Evolutionary conservation across 2,888 invertebrate species (phyloP), one percentile per base, ranked within the genome.

Genomic region (Trachelus troglodyta): DNA sequence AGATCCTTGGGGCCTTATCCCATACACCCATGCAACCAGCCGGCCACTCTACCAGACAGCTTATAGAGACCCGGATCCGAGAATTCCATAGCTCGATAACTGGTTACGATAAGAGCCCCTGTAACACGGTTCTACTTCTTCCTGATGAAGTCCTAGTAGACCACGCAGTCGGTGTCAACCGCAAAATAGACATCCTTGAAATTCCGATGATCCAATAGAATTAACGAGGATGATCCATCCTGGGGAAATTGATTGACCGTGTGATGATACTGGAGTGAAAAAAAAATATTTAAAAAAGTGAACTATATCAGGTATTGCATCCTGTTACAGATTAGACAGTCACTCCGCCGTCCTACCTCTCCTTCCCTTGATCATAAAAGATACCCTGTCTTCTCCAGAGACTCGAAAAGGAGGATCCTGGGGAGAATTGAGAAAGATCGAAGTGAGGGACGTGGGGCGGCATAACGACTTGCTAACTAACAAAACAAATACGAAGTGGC

Each of bases 401-500:
- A 15, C 40, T 73, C 37, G 77, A 75, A 37, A 56, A 71, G 40
- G 69, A 35, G 68, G 31, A 12, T 12, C 35, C 37, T 37, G 35
- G 69, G 34, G 34, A 71, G 69, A 35, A 15, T 40, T 12, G 40
- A 15, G 40, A 15, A 15, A 40, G 40, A 15, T 34, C 73, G 33
- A 76, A 73, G 37, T 1, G 69, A 81, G 77, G 81, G 76, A 79
- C 79, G 75, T 68, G 69, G 77, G 73, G 71, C 76, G 79, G 83
- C 84, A 84, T 88, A 87, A 89, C 88, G 87, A 88, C 87, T 88
- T 86, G 87, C 88, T 88, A 89, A 89, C 89, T 90, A 89, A 89
- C 88, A 89, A 90, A 89, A 89, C 89, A 89, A 89, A 89, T 89
- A 89, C 85, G 85, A 88, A 87, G 83, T 83, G 83, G 83, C 84